phyloP scores from a whole-genome alignment of 2,888 invertebrate species.

The Branchinecta sandiegonensis region DNA sequence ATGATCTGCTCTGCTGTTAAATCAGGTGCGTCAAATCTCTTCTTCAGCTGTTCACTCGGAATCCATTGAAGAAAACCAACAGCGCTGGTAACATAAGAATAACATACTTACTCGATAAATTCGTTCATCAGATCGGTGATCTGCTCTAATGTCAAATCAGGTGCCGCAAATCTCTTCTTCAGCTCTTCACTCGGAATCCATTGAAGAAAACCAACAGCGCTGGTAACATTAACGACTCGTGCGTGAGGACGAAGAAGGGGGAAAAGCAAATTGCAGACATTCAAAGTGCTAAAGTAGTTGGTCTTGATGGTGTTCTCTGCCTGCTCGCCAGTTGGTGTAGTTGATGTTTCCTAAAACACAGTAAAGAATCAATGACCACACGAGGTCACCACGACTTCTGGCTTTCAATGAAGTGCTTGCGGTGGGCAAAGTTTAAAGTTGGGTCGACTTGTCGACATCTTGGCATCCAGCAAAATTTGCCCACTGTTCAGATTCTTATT shows the following conservation, averaged over 20 bases:
- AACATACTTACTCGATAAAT: conserved; percentile 45
- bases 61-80: conserved; percentile 48
- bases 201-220: conserved; percentile 48
- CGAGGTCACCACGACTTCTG: too few relatives aligned
- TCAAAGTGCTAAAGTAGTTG: conserved; percentile 52
- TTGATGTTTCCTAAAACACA: conserved; percentile 36
- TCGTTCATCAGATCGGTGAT: conserved; percentile 48
- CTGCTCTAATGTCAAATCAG: conserved; percentile 44
- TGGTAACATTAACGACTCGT: conserved; percentile 60
- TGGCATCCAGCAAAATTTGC: too few relatives aligned
- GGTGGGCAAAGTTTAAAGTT: too few relatives aligned
- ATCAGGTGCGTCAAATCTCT: conserved; percentile 42
- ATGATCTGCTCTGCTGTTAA: conserved; percentile 47
- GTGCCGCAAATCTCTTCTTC: conserved; percentile 42
- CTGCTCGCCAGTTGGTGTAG: conserved; percentile 48
- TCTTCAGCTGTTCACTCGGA: conserved; percentile 42
- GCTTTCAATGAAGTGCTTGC: too few relatives aligned
- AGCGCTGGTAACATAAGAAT: conserved; percentile 53
- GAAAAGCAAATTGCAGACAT: conserved; percentile 51
- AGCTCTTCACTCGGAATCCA: conserved; percentile 45
- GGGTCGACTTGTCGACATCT: too few relatives aligned
- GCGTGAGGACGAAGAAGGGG: conserved; percentile 53
- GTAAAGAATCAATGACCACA: not conserved
- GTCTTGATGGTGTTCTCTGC: conserved; percentile 52
- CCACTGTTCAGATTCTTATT: too few relatives aligned